phyloP scores from a whole-genome alignment of 1,140 invertebrate genomes.

The Meloidogyne exigua region DNA sequence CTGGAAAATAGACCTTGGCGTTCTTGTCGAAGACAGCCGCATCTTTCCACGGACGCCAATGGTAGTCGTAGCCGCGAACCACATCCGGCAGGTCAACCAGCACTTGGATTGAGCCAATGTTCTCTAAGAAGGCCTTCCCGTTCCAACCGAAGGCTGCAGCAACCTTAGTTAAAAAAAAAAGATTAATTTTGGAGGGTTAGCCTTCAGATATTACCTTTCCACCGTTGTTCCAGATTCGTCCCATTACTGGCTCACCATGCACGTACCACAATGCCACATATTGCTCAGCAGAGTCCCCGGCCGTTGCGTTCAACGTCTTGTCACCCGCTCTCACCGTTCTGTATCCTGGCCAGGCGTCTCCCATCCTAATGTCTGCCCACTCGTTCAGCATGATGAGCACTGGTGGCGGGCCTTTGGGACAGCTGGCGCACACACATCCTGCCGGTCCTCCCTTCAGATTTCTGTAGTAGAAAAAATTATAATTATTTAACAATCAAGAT shows the following conservation, averaged over 20 bases:
- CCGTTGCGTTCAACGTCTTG: constrained; percentile 38
- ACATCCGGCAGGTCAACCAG: constrained; percentile 51
- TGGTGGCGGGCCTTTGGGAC: constrained; percentile 27
- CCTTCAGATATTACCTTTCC: constrained; percentile 33
- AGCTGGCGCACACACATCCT: constrained; percentile 43
- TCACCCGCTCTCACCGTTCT: constrained; percentile 38
- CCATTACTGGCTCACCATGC: constrained; percentile 53
- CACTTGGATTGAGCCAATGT: constrained; percentile 48
- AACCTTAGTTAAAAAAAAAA: constrained; percentile 1
- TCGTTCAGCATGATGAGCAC: constrained; percentile 34
- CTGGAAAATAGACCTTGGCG: constrained; percentile 43
- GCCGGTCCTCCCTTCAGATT: constrained; percentile 29
- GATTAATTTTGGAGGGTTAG: no score
- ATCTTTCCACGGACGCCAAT: constrained; percentile 45
- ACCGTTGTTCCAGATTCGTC: constrained; percentile 48
- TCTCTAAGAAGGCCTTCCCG: constrained; percentile 42
- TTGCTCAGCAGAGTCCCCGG: constrained; percentile 48
- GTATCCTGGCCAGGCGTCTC: constrained; percentile 44
- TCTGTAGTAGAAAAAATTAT: not conserved
- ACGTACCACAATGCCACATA: constrained; percentile 55
- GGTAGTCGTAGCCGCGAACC: constrained; percentile 54
- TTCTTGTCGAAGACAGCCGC: constrained; percentile 46
- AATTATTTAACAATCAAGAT: not conserved
- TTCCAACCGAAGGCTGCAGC: constrained; percentile 40
- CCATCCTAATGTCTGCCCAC: constrained; percentile 47